Evolutionary conservation across 1,140 invertebrate species (phyloP), one percentile per base, ranked within the genome.

Genomic region (Nasonia giraulti): DNA sequence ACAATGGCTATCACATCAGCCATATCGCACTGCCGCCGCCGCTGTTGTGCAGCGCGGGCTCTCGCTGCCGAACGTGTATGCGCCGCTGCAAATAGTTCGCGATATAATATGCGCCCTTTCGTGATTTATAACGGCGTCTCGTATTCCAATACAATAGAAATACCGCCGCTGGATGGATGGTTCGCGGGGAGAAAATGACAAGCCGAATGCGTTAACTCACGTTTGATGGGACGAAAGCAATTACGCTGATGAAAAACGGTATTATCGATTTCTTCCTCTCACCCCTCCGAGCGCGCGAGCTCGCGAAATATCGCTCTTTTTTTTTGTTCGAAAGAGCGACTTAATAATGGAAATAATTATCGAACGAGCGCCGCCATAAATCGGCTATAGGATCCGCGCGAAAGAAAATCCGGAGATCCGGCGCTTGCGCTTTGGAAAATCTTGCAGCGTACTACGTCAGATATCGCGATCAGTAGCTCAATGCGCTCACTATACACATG

Each of bases 101-200:
- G 50, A 68, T 82, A 87, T 87, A 86, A 87, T 86, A 86, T 86
- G 87, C 83, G 79, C 37, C 74, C 23, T 62, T 62, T 31, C n/a
- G 69, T 88, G 84, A 88, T 87, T 87, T 88, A 88, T 87, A 71
- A 80, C 75, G 68, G 75, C 31, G 82, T 83, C 80, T 17, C 17
- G 82, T 86, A 85, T 87, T 83, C 78, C 84, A n/a, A 86, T 83
- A 87, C 84, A 87, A 84, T 86, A 74, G 82, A 78, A 75, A 82
- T 55, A 69, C 44, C 14, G 17, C 27, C 5, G 55, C 40, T 44
- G 20, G 75, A 69, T 84, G 75, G 62, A 68, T 79, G 83, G 44
- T 27, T 44, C 84, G 78, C 11, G 71, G 76, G 66, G 84, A 80
- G 84, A 78, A 74, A 74, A 66, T 76, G 77, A 80, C 55, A 68